A percentile compares a stretch with the other conserved stretches of the same genome.
phyloP scores from a whole-genome alignment of 2,888 invertebrate species.

The Julus scandinavius region DNA sequence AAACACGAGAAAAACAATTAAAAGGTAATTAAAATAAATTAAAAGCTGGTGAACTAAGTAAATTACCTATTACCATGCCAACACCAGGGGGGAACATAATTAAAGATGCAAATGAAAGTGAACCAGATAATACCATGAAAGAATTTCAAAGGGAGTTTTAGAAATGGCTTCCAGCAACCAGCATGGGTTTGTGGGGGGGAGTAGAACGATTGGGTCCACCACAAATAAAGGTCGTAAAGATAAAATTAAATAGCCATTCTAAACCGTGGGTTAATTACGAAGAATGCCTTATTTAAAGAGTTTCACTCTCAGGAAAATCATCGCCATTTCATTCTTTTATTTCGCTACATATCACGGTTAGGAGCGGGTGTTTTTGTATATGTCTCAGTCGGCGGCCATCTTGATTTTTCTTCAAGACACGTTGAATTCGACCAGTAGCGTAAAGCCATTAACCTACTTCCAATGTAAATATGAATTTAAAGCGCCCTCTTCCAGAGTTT shows the following conservation, averaged over 20 bases:
- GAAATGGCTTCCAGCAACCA: conserved; percentile 36
- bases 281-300: background rate
- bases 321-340: background rate
- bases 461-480: background rate
- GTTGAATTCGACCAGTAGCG: conserved; percentile 1
- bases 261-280: conserved; percentile 41
- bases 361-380: conserved; percentile 18
- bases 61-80: conserved; percentile 31
- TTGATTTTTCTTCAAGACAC: background rate
- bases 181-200: background rate
- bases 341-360: background rate
- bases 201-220: conserved; percentile 36
- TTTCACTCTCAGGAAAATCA: background rate
- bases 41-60: conserved; percentile 5
- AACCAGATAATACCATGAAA: conserved; percentile 17
- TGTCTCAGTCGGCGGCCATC: background rate
- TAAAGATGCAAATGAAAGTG: conserved; percentile 40
- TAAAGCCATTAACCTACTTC: conserved; percentile 13
- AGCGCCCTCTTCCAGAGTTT: background rate
- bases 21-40: conserved; percentile 46
- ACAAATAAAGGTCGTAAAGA: conserved; percentile 1
- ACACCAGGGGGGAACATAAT: conserved; percentile 36
- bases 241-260: conserved; percentile 16
- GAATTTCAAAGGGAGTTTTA: conserved; percentile 14
- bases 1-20: conserved; percentile 46